Conservation (phyloP, 2,888 invertebrate species). For the Seira sanloemensis region DNA sequence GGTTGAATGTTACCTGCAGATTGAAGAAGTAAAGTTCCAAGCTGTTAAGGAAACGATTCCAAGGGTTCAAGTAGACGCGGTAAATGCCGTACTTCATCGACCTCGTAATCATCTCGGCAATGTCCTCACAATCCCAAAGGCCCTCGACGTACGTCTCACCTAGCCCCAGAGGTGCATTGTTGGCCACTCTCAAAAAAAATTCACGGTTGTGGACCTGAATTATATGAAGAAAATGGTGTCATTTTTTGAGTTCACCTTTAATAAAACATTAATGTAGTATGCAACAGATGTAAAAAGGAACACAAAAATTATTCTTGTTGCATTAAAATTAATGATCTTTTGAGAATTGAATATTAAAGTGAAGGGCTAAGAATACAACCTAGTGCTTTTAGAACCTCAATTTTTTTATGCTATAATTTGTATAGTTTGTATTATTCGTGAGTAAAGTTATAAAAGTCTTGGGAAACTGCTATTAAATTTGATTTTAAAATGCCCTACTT, state of each 20-base stretch:
- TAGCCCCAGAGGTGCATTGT: conserved; percentile 51
- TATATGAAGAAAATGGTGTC: conserved; percentile 25
- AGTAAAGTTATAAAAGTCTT: too few relatives aligned
- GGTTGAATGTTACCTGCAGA: too few relatives aligned
- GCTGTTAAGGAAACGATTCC: conserved; percentile 58
- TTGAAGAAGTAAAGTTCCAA: conserved; percentile 51
- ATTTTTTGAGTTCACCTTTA: conserved; percentile 28
- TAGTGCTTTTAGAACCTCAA: too few relatives aligned
- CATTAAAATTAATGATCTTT: too few relatives aligned
- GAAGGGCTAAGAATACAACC: too few relatives aligned
- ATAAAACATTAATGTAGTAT: neutral
- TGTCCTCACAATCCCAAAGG: conserved; percentile 54
- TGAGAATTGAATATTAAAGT: too few relatives aligned
- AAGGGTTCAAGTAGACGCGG: conserved; percentile 52
- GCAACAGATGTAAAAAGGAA: too few relatives aligned
- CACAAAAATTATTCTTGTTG: too few relatives aligned
- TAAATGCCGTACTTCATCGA: conserved; percentile 44
- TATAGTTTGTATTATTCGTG: too few relatives aligned
- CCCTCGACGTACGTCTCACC: conserved; percentile 58
- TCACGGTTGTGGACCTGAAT: conserved; percentile 47
- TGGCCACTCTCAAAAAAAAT: conserved; percentile 48
- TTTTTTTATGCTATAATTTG: too few relatives aligned
- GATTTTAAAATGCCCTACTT: too few relatives aligned
- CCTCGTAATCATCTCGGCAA: conserved; percentile 35
- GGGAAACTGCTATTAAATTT: too few relatives aligned